These are phyloP conservation scores for Trachurus trachurus DNA, from an alignment of 2,797 vertebrate species.

Conservation along the genomic window DNA sequence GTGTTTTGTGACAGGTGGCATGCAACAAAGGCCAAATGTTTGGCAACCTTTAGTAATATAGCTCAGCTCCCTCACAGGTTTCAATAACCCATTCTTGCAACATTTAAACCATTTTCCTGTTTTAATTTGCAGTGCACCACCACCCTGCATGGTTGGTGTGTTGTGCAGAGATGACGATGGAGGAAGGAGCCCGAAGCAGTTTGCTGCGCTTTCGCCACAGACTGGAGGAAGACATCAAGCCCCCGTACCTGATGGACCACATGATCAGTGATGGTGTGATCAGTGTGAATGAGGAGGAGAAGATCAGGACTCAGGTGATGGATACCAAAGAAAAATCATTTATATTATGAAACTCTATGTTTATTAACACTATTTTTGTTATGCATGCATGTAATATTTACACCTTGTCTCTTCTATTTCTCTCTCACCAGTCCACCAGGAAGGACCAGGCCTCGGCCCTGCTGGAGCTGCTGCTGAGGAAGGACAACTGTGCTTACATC, in stretches of 20 bases:
- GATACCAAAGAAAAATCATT: neutral
- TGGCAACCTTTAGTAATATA: neutral
- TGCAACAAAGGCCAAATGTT: neutral
- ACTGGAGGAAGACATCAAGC: conserved; percentile 94
- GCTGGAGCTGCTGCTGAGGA: conserved; percentile 90
- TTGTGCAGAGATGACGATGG: conserved; percentile 86
- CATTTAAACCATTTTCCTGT: no score
- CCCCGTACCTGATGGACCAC: conserved; percentile 93
- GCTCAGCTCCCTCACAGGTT: neutral
- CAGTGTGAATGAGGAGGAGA: conserved; percentile 90
- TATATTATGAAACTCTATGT: neutral
- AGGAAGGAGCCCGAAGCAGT: conserved; percentile 90
- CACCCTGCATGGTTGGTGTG: conserved; percentile 66
- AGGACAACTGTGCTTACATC: conserved; percentile 91
- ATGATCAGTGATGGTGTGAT: conserved; percentile 93
- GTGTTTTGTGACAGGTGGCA: neutral
- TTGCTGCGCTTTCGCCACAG: conserved; percentile 87
- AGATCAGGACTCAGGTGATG: conserved; percentile 88
- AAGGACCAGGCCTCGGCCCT: conserved; percentile 89
- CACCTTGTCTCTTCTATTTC: neutral
- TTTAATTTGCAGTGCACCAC: neutral
- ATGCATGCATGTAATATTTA: neutral
- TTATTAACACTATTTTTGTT: neutral
- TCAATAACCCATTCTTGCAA: no score
- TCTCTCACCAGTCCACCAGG: conserved; percentile 83